Conservation (phyloP, 2,113 vertebrate genomes). For the Bolborhynchus lineola region DNA sequence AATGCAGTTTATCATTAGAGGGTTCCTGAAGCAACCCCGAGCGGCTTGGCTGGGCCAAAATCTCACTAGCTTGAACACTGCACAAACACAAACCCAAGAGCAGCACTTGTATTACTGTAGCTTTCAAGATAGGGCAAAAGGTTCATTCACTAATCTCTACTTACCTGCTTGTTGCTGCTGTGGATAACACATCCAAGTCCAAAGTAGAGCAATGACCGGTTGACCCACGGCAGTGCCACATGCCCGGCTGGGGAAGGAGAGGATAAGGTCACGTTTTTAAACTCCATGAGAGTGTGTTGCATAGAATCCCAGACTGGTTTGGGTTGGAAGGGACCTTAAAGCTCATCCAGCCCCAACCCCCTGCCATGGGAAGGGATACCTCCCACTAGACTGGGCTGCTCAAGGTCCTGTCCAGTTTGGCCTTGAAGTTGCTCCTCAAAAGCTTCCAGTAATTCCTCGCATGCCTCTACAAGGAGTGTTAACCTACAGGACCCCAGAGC, state of each 20-base stretch:
- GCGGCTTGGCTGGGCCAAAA: not conserved
- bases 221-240: fast-evolving
- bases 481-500: not conserved
- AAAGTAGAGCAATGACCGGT: not conserved
- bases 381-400: not conserved
- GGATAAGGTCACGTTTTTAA: not conserved
- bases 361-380: not conserved
- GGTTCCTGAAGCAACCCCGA: not conserved
- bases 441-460: not conserved
- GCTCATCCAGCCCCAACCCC: not conserved
- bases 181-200: not conserved
- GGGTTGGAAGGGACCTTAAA: not conserved
- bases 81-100: not conserved
- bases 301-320: not conserved
- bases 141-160: not conserved
- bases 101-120: not conserved
- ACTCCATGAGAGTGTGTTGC: not conserved
- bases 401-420: not conserved
- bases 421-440: not conserved
- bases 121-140: not conserved
- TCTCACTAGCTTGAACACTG: not conserved
- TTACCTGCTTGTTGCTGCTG: not conserved
- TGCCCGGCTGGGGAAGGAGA: not conserved
- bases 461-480: not conserved
- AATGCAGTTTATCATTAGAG: not conserved